Evolutionary conservation across 1,140 invertebrate species (phyloP).

Genomic region (Lamellibrachia luymesi): DNA sequence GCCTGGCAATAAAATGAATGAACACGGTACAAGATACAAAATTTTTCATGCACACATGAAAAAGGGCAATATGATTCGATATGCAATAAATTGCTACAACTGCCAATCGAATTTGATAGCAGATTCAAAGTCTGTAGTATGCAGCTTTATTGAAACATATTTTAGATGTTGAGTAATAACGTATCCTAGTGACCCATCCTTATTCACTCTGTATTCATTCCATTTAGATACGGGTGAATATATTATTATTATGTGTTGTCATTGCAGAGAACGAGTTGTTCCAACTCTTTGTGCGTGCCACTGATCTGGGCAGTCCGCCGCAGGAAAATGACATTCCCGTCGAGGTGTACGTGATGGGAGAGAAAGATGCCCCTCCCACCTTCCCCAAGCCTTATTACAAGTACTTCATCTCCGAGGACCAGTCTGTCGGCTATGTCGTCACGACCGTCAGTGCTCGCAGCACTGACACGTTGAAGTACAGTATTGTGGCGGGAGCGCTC

Average conservation of each 20-base stretch:
- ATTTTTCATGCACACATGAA: no score
- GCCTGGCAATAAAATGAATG: no score
- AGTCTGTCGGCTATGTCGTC: slow-evolving; percentile 61
- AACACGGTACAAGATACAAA: no score
- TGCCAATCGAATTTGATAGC: no score
- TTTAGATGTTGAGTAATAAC: no score
- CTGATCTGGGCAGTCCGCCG: slow-evolving; percentile 71
- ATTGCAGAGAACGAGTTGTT: slow-evolving; percentile 74
- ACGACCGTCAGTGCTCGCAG: slow-evolving; percentile 48
- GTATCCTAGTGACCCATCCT: no score
- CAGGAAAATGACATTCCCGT: slow-evolving; percentile 77
- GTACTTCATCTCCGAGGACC: slow-evolving; percentile 78
- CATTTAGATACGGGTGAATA: background rate
- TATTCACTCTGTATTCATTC: no score
- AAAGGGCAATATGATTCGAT: no score
- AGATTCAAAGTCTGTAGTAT: no score
- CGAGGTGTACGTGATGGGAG: slow-evolving; percentile 72
- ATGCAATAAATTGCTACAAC: no score
- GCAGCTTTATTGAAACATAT: no score
- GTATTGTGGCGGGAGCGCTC: slow-evolving; percentile 66
- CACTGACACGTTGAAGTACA: slow-evolving; percentile 60
- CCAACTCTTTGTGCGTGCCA: slow-evolving; percentile 85
- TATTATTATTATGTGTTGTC: slow-evolving; percentile 12
- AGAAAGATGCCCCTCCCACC: slow-evolving; percentile 69
- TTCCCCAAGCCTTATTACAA: slow-evolving; percentile 72